Conservation (phyloP, 1,140 invertebrate species). For the Mya arenaria region DNA sequence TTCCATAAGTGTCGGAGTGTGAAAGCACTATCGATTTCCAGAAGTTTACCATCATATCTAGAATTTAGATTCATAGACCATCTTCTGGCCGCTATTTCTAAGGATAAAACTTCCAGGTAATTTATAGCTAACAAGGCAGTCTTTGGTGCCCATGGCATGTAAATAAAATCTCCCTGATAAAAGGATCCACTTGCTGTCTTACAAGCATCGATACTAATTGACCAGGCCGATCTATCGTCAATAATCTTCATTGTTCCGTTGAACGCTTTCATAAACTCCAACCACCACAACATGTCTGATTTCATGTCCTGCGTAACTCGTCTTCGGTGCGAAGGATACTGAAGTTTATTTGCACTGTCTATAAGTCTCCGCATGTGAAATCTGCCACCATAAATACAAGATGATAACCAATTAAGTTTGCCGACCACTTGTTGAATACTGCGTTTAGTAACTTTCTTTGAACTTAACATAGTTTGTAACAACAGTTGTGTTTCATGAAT, state of each 20-base stretch:
- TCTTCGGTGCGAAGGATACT: no score
- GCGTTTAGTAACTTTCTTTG: neutral
- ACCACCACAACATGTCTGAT: constrained; percentile 11
- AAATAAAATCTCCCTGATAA: constrained; percentile 2
- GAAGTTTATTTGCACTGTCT: neutral
- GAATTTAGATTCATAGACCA: no score
- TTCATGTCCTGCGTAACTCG: neutral
- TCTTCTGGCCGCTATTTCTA: neutral
- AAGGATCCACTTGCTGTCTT: neutral
- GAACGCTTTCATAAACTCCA: constrained; percentile 1
- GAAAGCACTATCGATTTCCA: no score
- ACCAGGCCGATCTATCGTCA: no score
- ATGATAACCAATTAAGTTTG: neutral
- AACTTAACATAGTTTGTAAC: neutral
- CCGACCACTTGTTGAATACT: neutral
- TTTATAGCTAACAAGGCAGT: neutral
- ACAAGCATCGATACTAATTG: constrained; percentile 18
- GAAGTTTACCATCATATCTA: no score
- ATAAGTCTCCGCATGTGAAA: neutral
- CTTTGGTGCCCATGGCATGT: neutral
- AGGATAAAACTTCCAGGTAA: constrained; percentile 6
- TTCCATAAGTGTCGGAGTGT: no score
- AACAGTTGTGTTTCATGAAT: neutral
- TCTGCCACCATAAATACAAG: neutral
- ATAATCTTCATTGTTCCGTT: neutral